Conservation (phyloP, 1,140 invertebrate genomes). For the Panonychus citri region DNA sequence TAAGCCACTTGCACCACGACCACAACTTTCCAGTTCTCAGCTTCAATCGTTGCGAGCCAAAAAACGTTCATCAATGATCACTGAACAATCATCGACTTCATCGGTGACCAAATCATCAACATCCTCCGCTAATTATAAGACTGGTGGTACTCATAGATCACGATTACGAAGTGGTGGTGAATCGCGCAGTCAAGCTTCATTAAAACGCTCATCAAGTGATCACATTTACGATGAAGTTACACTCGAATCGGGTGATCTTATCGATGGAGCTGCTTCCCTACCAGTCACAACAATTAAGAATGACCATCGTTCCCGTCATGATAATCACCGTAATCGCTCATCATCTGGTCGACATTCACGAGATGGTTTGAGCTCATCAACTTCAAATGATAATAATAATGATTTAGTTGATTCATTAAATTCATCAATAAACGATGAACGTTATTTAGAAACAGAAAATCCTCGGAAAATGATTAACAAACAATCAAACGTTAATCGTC, state of each 20-base stretch:
- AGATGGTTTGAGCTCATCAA: no score
- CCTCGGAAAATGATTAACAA: no score
- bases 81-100: neutral
- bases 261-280: neutral
- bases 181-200: no score
- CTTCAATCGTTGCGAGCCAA: neutral
- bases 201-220: neutral
- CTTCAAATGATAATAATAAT: no score
- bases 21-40: constrained; percentile 26
- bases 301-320: neutral
- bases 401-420: no score
- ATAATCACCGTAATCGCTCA: neutral
- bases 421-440: no score
- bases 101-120: neutral
- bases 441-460: no score
- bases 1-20: constrained; percentile 10
- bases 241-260: neutral
- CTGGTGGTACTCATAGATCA: neutral
- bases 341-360: neutral
- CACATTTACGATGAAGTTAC: neutral
- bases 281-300: neutral
- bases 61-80: neutral
- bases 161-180: neutral
- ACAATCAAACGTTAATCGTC: no score
- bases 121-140: neutral